Percentiles rank a stretch among this genome's conserved stretches.
Evolutionary conservation across 2,797 vertebrate genomes (phyloP).

Genomic region (Anas georgica): DNA sequence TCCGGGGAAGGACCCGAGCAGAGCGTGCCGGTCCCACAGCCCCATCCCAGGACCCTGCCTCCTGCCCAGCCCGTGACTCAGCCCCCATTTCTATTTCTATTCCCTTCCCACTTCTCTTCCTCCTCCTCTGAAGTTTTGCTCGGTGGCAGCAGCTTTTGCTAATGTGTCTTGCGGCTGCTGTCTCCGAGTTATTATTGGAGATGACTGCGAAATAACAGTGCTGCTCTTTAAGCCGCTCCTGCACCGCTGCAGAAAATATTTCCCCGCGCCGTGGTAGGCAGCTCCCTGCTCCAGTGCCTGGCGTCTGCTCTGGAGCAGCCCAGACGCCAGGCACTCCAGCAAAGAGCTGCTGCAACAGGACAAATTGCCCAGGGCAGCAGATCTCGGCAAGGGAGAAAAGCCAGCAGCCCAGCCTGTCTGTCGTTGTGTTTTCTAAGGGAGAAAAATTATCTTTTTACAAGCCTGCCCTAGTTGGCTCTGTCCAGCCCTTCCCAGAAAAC

Average conservation of each 20-base stretch:
- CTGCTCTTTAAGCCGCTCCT: conserved; percentile 48
- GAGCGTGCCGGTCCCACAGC: not conserved
- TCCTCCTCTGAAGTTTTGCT: conserved; percentile 40
- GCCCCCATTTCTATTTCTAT: conserved; percentile 55
- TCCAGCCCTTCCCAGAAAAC: conserved; percentile 68
- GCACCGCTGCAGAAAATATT: conserved; percentile 61
- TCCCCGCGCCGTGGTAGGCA: conserved; percentile 56
- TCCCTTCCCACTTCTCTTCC: conserved; percentile 56
- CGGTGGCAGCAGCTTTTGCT: conserved; percentile 48
- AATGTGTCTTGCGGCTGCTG: conserved; percentile 40
- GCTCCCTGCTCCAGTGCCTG: conserved; percentile 59
- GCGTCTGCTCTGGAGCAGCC: conserved; percentile 61
- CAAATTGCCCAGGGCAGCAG: conserved; percentile 73
- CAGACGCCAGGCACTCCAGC: conserved; percentile 69
- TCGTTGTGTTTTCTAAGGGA: conserved; percentile 65
- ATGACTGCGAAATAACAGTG: conserved; percentile 47
- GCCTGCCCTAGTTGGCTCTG: conserved; percentile 67
- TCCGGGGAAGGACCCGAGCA: not conserved
- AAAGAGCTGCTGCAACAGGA: conserved; percentile 65
- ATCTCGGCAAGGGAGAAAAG: conserved; percentile 60
- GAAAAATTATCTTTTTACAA: conserved; percentile 63
- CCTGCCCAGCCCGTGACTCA: conserved; percentile 34
- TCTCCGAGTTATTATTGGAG: conserved; percentile 49
- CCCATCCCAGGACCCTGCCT: not conserved
- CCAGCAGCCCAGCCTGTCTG: conserved; percentile 64